Percentiles rank a stretch among this genome's conserved stretches.
Conservation (phyloP, 1,140 invertebrate genomes). For the Rhyacophila brunnea region DNA sequence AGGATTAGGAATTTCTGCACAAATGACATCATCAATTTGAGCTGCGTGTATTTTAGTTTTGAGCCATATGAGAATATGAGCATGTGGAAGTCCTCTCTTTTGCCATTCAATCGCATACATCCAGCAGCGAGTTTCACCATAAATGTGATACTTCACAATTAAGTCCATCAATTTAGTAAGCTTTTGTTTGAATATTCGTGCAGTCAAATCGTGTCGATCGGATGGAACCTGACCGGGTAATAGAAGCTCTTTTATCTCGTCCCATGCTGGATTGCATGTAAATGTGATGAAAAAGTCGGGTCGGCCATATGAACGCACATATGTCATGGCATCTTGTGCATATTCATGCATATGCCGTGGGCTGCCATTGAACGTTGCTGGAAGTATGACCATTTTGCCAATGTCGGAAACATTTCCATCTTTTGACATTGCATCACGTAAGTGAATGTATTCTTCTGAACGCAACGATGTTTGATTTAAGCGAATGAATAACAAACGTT, state of each 20-base stretch:
- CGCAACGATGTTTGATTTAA: conserved; percentile 42
- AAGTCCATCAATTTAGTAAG: conserved; percentile 44
- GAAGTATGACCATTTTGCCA: conserved; percentile 39
- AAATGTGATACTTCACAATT: conserved; percentile 38
- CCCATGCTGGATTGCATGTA: conserved; percentile 53
- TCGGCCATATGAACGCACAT: conserved; percentile 42
- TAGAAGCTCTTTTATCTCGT: conserved; percentile 38
- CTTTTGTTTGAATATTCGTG: conserved; percentile 51
- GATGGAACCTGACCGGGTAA: conserved; percentile 34
- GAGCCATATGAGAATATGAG: no score
- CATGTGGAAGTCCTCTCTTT: no score
- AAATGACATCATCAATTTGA: no score
- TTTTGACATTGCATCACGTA: conserved; percentile 37
- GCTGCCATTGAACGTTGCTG: conserved; percentile 42
- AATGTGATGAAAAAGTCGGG: conserved; percentile 51
- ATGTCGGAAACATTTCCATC: conserved; percentile 37
- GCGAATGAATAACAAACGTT: conserved; percentile 39
- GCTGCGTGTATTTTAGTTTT: no score
- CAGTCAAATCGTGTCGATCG: conserved; percentile 39
- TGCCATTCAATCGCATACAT: no score
- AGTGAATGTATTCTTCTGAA: conserved; percentile 41
- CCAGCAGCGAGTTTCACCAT: no score
- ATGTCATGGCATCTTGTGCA: conserved; percentile 44
- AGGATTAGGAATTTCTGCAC: conserved; percentile 24
- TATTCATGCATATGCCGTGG: conserved; percentile 48